Conservation (phyloP, 2,888 invertebrate species). For the Nomada ruficornis region DNA sequence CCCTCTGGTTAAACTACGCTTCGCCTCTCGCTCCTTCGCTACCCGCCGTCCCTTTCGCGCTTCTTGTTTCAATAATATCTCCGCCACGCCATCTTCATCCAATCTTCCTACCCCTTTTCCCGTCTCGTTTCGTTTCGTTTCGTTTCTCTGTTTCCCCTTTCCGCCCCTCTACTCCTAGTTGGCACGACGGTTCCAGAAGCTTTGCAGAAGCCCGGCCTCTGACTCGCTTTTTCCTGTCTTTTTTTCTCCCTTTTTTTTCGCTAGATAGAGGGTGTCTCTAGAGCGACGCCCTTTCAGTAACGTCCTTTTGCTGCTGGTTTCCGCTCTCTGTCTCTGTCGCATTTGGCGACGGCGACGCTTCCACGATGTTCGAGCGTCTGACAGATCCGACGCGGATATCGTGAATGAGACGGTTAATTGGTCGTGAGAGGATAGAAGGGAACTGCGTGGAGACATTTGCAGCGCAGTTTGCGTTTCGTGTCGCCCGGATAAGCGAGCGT, state of each 20-base stretch:
- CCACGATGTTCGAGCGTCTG: slow-evolving; percentile 11
- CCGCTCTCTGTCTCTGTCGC: slow-evolving; percentile 29
- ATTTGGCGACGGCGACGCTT: slow-evolving; percentile 28
- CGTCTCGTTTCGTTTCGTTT: not conserved
- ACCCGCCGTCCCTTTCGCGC: slow-evolving; percentile 11
- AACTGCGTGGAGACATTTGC: slow-evolving; percentile 22
- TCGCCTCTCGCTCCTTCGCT: slow-evolving; percentile 13
- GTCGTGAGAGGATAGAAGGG: slow-evolving; percentile 37
- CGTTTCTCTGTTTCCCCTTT: not conserved
- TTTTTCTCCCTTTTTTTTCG: slow-evolving; percentile 22
- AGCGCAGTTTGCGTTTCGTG: slow-evolving; percentile 45
- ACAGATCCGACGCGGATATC: slow-evolving; percentile 47
- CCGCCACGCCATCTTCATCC: slow-evolving; percentile 34
- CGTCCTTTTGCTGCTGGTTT: slow-evolving; percentile 23
- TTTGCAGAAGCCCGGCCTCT: not conserved
- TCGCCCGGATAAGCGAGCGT: slow-evolving; percentile 35
- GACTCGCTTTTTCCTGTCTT: slow-evolving; percentile 41
- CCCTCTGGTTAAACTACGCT: slow-evolving; percentile 17
- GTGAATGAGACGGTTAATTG: slow-evolving; percentile 60
- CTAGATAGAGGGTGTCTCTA: not conserved
- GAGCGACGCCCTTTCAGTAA: slow-evolving; percentile 31
- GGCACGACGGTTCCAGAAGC: not conserved
- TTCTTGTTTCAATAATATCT: slow-evolving; percentile 24
- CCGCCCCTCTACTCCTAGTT: not conserved
- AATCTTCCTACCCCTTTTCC: slow-evolving; percentile 26